Conservation (phyloP, 2,888 invertebrate species). For the Halocaridina rubra region DNA sequence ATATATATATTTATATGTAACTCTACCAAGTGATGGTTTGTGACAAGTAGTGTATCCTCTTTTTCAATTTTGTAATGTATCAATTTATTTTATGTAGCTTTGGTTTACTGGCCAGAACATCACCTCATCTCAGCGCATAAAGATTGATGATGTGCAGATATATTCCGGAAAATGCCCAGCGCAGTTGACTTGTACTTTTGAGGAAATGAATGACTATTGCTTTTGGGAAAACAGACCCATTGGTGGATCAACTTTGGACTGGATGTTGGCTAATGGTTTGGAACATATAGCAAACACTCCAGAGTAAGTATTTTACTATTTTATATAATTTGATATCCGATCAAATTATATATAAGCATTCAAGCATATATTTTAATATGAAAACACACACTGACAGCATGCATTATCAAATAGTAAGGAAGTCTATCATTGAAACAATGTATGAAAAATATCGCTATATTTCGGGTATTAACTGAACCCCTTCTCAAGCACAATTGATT, state of each 20-base stretch:
- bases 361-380: no score
- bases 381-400: no score
- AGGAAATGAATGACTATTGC: slow-evolving; percentile 28
- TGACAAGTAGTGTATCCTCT: no score
- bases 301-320: not conserved
- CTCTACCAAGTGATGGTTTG: no score
- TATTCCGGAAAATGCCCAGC: slow-evolving; percentile 39
- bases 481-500: no score
- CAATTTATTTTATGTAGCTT: not conserved
- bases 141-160: slow-evolving; percentile 38
- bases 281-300: not conserved
- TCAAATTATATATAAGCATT: no score
- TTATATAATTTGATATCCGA: no score
- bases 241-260: slow-evolving; percentile 10
- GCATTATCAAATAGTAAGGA: no score
- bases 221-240: slow-evolving; percentile 13
- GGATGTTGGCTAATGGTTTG: slow-evolving; percentile 18
- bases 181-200: slow-evolving; percentile 39
- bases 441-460: no score
- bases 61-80: not conserved
- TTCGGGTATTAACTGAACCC: no score
- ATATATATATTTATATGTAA: no score
- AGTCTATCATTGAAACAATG: no score
- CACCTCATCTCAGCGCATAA: not conserved
- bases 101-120: not conserved